phyloP scores from a whole-genome alignment of 2,797 vertebrate species.

The Melanotaenia maccullochi region DNA sequence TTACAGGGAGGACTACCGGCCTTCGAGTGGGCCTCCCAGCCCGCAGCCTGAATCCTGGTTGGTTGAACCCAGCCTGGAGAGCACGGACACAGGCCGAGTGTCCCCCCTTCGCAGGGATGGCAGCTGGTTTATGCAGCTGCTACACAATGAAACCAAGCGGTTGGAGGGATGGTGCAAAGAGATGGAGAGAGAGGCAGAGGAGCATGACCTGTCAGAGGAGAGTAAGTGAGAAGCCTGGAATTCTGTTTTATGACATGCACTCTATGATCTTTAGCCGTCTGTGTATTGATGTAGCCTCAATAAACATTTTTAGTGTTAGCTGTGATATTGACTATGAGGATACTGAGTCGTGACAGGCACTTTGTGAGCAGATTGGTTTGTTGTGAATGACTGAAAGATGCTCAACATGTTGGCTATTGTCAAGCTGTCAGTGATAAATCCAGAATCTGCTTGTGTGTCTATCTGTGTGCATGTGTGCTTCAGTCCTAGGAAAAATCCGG shows the following conservation, averaged over 20 bases:
- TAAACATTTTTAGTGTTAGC: slow-evolving; percentile 32
- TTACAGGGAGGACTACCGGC: slow-evolving; percentile 96
- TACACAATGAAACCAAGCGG: slow-evolving; percentile 94
- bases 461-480: slow-evolving; percentile 33
- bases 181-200: slow-evolving; percentile 97
- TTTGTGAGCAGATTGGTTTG: slow-evolving; percentile 49
- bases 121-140: slow-evolving; percentile 96
- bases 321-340: slow-evolving; percentile 31
- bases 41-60: slow-evolving; percentile 88
- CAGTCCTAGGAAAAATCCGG: slow-evolving; percentile 94
- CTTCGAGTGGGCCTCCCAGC: slow-evolving; percentile 89
- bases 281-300: slow-evolving; percentile 12
- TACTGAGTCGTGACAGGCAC: slow-evolving; percentile 26
- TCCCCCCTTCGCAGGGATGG: slow-evolving; percentile 94
- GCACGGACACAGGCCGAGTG: slow-evolving; percentile 85
- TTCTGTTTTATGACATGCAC: slow-evolving; percentile 15
- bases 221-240: slow-evolving; percentile 84
- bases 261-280: slow-evolving; percentile 7
- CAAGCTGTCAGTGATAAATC: slow-evolving; percentile 42
- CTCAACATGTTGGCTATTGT: slow-evolving; percentile 43
- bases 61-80: slow-evolving; percentile 87
- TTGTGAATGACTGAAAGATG: slow-evolving; percentile 42
- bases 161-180: slow-evolving; percentile 98
- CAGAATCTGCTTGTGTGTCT: slow-evolving; percentile 28
- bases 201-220: slow-evolving; percentile 96